Evolutionary conservation across 2,113 vertebrate genomes (phyloP).

Genomic region (Brachypodius melanocephalos): DNA sequence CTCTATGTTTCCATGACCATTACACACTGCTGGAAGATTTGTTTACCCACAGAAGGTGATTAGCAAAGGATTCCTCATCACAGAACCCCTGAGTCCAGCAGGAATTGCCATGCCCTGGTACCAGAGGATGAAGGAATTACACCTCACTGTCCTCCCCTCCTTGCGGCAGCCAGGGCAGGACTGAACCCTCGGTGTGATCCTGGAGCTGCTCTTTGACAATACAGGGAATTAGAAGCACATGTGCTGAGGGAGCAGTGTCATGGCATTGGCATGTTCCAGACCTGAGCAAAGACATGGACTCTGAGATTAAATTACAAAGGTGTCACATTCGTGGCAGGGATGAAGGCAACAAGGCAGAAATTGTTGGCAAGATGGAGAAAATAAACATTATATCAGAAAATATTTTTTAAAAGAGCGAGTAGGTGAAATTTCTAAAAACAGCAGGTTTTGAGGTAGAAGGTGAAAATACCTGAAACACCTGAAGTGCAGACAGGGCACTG

Average conservation of each 20-base stretch:
- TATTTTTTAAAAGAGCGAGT: background rate
- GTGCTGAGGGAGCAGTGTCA: background rate
- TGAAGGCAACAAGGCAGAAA: background rate
- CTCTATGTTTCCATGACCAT: background rate
- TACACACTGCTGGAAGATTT: background rate
- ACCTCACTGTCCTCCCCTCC: background rate
- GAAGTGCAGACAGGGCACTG: background rate
- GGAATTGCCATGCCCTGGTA: background rate
- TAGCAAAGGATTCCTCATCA: background rate
- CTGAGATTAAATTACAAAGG: conserved; percentile 11
- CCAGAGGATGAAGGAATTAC: background rate
- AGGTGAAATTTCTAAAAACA: background rate
- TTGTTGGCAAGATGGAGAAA: background rate
- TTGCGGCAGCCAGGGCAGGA: background rate
- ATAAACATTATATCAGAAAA: conserved; percentile 1
- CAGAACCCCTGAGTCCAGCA: rapidly evolving
- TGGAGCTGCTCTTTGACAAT: background rate
- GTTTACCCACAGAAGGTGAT: background rate
- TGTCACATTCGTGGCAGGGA: background rate
- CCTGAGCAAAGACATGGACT: background rate
- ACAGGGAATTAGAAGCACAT: conserved; percentile 34
- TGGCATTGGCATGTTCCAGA: background rate
- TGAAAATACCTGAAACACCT: background rate
- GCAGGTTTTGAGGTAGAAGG: background rate
- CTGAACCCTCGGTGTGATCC: background rate